Conservation (phyloP, 2,113 vertebrate species). For the Phocoena phocoena region DNA sequence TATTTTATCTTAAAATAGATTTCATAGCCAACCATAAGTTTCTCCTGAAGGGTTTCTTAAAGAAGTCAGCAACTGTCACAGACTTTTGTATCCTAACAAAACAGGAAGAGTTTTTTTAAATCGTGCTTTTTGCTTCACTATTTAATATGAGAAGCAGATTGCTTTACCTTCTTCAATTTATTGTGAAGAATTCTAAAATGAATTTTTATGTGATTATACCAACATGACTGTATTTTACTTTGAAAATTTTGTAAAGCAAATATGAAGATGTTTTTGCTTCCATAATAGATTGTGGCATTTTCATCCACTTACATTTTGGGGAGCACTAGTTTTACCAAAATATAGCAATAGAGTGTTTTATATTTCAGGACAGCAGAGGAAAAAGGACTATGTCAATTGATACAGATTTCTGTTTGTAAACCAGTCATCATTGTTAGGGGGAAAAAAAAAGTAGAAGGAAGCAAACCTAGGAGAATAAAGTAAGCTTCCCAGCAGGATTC, state of each 20-base stretch:
- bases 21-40: not conserved
- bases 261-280: constrained; percentile 40
- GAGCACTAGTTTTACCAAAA: constrained; percentile 17
- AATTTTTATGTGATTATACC: constrained; percentile 31
- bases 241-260: constrained; percentile 57
- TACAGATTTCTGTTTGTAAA: constrained; percentile 57
- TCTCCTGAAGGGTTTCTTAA: not conserved
- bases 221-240: constrained; percentile 38
- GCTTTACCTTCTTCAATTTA: constrained; percentile 62
- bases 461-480: constrained; percentile 32
- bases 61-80: not conserved
- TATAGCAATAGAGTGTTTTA: constrained; percentile 41
- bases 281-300: constrained; percentile 27
- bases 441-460: not conserved
- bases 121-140: not conserved
- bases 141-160: constrained; percentile 24
- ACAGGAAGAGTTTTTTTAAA: constrained; percentile 18
- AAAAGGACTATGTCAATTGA: not conserved
- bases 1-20: not conserved
- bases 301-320: constrained; percentile 57
- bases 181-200: constrained; percentile 54
- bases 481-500: not conserved
- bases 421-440: not conserved
- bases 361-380: constrained; percentile 34
- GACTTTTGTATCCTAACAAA: not conserved